phyloP scores from a whole-genome alignment of 2,888 invertebrate species.

The Gasteruption jaculator region DNA sequence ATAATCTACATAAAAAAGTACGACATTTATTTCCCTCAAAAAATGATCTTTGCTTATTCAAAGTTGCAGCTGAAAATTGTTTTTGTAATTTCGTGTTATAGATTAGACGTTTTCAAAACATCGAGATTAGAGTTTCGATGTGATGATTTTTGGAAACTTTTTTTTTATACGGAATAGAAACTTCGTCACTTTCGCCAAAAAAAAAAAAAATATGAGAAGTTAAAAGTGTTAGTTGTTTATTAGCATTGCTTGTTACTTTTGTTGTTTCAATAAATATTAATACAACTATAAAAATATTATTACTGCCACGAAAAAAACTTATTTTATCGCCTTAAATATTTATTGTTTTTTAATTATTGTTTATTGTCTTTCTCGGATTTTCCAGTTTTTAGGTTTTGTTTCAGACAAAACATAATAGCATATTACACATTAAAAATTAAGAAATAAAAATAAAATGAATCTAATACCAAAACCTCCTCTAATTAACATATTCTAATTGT shows the following conservation, averaged over 20 bases:
- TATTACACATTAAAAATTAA: constrained; percentile 1
- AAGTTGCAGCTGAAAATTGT: too few relatives aligned
- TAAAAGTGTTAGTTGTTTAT: too few relatives aligned
- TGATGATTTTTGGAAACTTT: too few relatives aligned
- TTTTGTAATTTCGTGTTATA: too few relatives aligned
- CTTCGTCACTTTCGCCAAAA: neutral
- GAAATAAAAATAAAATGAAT: constrained; percentile 5
- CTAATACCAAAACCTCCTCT: neutral
- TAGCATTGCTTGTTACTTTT: too few relatives aligned
- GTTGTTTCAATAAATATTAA: too few relatives aligned
- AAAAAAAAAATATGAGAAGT: neutral
- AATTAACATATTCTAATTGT: neutral
- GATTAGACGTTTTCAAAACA: too few relatives aligned
- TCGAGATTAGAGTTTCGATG: too few relatives aligned
- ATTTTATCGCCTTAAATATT: neutral
- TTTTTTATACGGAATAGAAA: constrained; percentile 6
- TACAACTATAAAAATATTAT: too few relatives aligned
- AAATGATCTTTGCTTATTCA: too few relatives aligned
- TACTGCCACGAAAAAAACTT: constrained; percentile 7
- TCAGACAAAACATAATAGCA: neutral
- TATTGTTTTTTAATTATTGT: neutral
- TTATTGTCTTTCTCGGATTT: neutral
- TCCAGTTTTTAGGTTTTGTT: neutral
- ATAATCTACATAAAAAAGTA: too few relatives aligned
- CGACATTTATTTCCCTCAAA: too few relatives aligned